These are phyloP conservation scores for Okapia johnstoni DNA, from an alignment of 2,113 vertebrate genomes.

Conservation along the genomic window DNA sequence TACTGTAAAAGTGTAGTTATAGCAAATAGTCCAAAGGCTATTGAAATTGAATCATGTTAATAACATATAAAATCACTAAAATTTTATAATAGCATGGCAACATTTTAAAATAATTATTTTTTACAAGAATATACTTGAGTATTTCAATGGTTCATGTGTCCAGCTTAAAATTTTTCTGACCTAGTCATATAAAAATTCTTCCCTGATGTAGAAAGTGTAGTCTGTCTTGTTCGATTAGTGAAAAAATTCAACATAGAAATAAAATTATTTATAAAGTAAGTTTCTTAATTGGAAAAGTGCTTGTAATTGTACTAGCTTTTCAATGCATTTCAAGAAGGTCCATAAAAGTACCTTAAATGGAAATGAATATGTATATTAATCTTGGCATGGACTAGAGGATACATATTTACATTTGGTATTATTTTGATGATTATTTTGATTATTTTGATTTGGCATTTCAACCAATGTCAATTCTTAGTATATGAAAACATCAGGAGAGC, in stretches of 20 bases:
- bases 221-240: not conserved
- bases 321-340: not conserved
- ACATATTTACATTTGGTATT: not conserved
- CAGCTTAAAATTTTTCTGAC: not conserved
- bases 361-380: not conserved
- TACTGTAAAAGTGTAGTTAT: not conserved
- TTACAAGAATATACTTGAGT: not conserved
- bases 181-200: not conserved
- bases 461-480: not conserved
- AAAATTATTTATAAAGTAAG: not conserved
- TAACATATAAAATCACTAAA: not conserved
- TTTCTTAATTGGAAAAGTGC: slow-evolving; percentile 21
- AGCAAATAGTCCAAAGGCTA: not conserved
- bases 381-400: not conserved
- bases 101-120: not conserved
- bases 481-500: not conserved
- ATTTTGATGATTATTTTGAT: not conserved
- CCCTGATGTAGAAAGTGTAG: not conserved
- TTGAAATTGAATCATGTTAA: not conserved
- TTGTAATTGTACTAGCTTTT: not conserved
- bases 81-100: not conserved
- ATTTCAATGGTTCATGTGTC: not conserved
- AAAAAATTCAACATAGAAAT: not conserved
- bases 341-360: not conserved
- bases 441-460: not conserved